Evolutionary conservation across 2,888 invertebrate species (phyloP), one percentile per base, ranked within the genome.

Genomic region (Hedychridium roseum): DNA sequence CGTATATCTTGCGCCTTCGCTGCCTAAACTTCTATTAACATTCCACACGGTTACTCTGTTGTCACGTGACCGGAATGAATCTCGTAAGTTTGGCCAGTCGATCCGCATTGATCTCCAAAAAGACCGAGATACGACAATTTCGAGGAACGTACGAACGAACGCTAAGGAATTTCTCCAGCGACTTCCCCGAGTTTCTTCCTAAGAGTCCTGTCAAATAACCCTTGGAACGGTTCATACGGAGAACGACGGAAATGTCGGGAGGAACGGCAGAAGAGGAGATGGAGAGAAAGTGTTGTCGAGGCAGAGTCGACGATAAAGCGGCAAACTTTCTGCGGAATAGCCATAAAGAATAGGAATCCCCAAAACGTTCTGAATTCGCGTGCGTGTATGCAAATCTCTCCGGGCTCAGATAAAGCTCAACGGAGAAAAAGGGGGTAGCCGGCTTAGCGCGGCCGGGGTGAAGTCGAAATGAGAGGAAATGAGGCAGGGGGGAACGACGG

Each of bases 351-450:
- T 11, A 11, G 7, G 15, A 9, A 31, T 4, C 23, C 21, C 38
- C 20, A 37, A 21, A 46, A n/a, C n/a, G n/a, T n/a, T n/a, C n/a
- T n/a, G n/a, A 42, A 23, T 14, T 20, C 16, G 31, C 17, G 31
- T 37, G 21, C 12, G 16, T 14, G 31, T 30, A 18, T 3, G n/a
- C 36, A 15, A 32, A 31, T 35, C 26, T 11, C 36, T 21, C 11
- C 15, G 26, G n/a, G n/a, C n/a, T n/a, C 12, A 21, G 38, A 30
- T 46, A 32, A 52, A 43, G 28, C 41, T 43, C 20, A 28, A 27
- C n/a, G 42, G 31, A 50, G 28, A 28, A 23, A 30, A 17, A 39
- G 43, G 43, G n/a, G n/a, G n/a, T n/a, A n/a, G n/a, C n/a, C 27
- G 12, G 39, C 32, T 9, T 11, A 7, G 9, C 6, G 21, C n/a